phyloP scores from a whole-genome alignment of 2,797 vertebrate species.

The Graptemys geographica region DNA sequence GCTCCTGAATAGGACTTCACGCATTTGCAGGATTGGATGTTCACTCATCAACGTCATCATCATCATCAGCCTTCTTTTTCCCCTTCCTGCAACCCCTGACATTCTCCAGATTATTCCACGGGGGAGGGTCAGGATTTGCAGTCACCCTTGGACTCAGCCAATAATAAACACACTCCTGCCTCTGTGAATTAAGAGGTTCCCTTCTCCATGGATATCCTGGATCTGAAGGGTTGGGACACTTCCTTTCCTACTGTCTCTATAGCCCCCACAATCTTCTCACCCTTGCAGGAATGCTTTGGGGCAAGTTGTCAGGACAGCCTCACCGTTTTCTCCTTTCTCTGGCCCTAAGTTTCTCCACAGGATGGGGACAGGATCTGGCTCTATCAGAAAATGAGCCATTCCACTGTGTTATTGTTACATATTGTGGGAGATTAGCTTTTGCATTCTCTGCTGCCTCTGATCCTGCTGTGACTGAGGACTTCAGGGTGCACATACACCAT shows the following conservation, averaged over 20 bases:
- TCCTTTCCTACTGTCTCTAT: not conserved
- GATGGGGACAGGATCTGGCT: not conserved
- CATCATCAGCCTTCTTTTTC: not conserved
- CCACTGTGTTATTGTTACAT: conserved; percentile 25
- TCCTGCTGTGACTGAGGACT: conserved; percentile 18
- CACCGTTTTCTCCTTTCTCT: not conserved
- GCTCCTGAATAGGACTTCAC: not conserved
- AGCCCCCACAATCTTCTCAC: not conserved
- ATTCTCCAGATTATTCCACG: not conserved
- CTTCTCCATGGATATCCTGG: not conserved
- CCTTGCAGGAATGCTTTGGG: conserved; percentile 1
- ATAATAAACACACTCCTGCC: not conserved
- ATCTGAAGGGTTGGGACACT: not conserved
- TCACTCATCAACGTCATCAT: not conserved
- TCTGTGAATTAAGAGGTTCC: not conserved
- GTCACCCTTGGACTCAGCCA: not conserved
- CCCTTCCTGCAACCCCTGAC: not conserved
- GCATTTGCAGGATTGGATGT: not conserved
- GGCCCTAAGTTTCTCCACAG: not conserved
- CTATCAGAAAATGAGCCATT: conserved; percentile 52
- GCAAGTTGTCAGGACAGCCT: not conserved
- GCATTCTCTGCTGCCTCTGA: not conserved
- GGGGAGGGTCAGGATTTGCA: conserved; percentile 1
- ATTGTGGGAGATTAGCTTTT: conserved; percentile 14
- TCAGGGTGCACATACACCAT: conserved; percentile 41